Evolutionary conservation across 53 echinoderm and acorn worm genomes (phyloP).

Genomic region (Luidia sarsii): DNA sequence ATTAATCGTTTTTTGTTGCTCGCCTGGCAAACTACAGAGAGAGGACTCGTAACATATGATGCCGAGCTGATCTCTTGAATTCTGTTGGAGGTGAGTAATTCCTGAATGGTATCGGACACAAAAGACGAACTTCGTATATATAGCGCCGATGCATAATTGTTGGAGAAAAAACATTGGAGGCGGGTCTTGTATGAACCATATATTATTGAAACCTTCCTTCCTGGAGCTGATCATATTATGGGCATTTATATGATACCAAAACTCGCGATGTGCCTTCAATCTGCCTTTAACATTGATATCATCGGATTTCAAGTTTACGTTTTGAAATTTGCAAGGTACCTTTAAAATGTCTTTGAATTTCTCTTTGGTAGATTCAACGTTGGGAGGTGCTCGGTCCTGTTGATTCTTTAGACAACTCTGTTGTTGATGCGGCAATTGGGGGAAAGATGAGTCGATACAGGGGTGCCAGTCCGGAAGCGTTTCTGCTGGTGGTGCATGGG

Average conservation of each 20-base stretch:
- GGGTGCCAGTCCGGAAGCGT: no score
- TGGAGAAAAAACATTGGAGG: neutral
- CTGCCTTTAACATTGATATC: slow-evolving; percentile 15
- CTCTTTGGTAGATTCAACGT: no score
- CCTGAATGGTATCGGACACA: neutral
- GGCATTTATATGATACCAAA: neutral
- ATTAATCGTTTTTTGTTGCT: neutral
- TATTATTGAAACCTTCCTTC: neutral
- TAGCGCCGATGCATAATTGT: neutral
- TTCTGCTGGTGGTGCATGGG: no score
- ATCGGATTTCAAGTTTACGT: neutral
- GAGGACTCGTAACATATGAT: neutral
- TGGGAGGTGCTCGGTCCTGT: no score
- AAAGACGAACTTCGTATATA: neutral
- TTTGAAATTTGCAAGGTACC: no score
- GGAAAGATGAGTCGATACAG: no score
- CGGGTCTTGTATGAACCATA: neutral
- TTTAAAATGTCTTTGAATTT: no score
- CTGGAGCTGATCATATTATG: slow-evolving; percentile 1
- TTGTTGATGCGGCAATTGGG: no score
- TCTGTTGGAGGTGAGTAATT: neutral
- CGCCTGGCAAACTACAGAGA: slow-evolving; percentile 1
- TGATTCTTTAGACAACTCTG: no score
- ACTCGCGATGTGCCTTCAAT: neutral
- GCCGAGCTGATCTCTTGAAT: neutral